Base-by-base conservation (phyloP, 2,797 vertebrate species). In the Channallabes apus region DNA sequence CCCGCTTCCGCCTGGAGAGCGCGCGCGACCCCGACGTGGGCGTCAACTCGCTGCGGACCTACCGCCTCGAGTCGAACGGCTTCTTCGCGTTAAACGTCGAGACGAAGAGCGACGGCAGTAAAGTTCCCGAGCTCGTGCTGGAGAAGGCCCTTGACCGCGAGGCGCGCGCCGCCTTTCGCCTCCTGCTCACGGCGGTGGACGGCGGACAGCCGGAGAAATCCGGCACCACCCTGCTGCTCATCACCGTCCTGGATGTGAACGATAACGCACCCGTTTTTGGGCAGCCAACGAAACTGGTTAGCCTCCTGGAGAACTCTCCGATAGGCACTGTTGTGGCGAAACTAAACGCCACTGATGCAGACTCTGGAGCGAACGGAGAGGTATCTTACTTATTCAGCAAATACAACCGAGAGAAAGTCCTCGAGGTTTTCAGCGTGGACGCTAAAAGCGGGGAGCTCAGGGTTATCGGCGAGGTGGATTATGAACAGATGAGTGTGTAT, bases 11-110 rank as follows among this genome's bases (percentile, higher is more conserved):
- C n/a, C 90, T 99, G 92, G 97, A 98, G 85, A 96, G 96, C 24
- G 98, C 98, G 0, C 96, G 97, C 87, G 98, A 99, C 88, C 96
- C 97, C 0, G 98, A 99, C n/a, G 96, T 99, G 91, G 98, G 97
- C 56, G 94, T 93, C 41, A 99, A 99, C 86, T 94, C 97, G 0
- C 93, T 99, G 89, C 96, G 96, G 88, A 96, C 95, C 73, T 99
- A 99, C 88, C 90, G 90, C 4, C 94, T 99, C 2, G 97, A 94
- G 67, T 89, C 94, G 0, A 97, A 96, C 85, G 94, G 95, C 87
- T 94, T 95, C 86, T 98, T 99, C 90, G 92, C 91, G 80, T 91
- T 99, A 90, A 94, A 96, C 0, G 95, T 98, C 89, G 96, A 98
- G 91, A 95, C 90, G 89, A 97, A 95, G 95, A 94, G 96, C 88